Conservation (phyloP, 2,797 vertebrate species). For the Bucorvus abyssinicus region DNA sequence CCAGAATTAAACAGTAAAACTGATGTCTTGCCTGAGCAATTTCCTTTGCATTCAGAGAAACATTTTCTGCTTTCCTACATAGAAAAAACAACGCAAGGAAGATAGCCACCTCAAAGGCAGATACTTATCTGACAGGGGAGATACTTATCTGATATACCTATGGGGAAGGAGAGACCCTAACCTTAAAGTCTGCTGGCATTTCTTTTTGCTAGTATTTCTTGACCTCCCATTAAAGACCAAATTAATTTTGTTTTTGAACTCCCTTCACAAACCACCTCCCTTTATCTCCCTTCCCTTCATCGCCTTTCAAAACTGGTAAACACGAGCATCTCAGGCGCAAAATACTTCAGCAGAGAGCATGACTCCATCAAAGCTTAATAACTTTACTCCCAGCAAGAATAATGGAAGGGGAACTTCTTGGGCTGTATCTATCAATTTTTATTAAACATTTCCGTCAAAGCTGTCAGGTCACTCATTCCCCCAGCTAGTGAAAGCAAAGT, state of each 20-base stretch:
- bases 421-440: constrained; percentile 61
- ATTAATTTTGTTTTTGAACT: constrained; percentile 47
- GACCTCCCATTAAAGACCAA: constrained; percentile 32
- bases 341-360: constrained; percentile 54
- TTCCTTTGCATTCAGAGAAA: background rate
- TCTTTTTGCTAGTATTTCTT: background rate
- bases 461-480: constrained; percentile 41
- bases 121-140: background rate
- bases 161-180: background rate
- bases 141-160: background rate
- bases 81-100: background rate
- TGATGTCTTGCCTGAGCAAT: background rate
- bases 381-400: constrained; percentile 54
- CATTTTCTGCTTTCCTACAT: background rate
- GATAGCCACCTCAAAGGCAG: background rate
- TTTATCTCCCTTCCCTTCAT: background rate
- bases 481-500: background rate
- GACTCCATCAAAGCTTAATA: constrained; percentile 55
- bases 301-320: constrained; percentile 14
- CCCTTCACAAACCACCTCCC: background rate
- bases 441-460: constrained; percentile 65
- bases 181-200: background rate
- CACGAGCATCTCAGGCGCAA: constrained; percentile 20
- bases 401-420: constrained; percentile 57
- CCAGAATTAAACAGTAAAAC: background rate